Percentiles rank a stretch among this genome's conserved stretches.
Conservation (phyloP, 2,113 vertebrate species). For the Equus przewalskii region DNA sequence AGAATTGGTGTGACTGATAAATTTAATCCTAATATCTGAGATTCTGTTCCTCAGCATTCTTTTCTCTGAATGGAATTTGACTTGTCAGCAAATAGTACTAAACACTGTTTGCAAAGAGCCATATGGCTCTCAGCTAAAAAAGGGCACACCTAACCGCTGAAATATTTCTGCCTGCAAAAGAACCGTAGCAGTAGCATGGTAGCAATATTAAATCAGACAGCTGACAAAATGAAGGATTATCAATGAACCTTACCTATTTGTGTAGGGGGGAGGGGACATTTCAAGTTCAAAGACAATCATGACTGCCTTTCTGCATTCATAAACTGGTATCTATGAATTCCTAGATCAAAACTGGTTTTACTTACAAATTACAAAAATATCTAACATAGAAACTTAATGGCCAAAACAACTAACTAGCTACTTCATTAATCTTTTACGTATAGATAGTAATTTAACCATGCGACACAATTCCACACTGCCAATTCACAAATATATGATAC, state of each 20-base stretch:
- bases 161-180: conserved; percentile 59
- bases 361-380: conserved; percentile 47
- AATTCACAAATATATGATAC: conserved; percentile 49
- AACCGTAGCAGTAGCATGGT: background rate
- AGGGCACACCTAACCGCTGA: background rate
- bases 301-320: conserved; percentile 16
- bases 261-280: background rate
- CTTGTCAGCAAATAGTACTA: conserved; percentile 50
- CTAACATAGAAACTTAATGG: conserved; percentile 12
- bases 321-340: conserved; percentile 37
- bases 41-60: conserved; percentile 29
- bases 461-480: conserved; percentile 47
- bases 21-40: conserved; percentile 30
- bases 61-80: conserved; percentile 46
- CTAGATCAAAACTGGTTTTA: conserved; percentile 38
- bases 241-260: background rate
- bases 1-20: background rate
- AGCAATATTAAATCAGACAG: conserved; percentile 40
- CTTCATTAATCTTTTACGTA: conserved; percentile 62
- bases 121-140: conserved; percentile 39
- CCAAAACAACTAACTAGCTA: background rate
- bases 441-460: conserved; percentile 55
- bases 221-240: conserved; percentile 30
- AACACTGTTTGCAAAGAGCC: conserved; percentile 55
- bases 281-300: conserved; percentile 18